Evolutionary conservation across 2,113 vertebrate species (phyloP).

Genomic region (Oostethus manadensis): DNA sequence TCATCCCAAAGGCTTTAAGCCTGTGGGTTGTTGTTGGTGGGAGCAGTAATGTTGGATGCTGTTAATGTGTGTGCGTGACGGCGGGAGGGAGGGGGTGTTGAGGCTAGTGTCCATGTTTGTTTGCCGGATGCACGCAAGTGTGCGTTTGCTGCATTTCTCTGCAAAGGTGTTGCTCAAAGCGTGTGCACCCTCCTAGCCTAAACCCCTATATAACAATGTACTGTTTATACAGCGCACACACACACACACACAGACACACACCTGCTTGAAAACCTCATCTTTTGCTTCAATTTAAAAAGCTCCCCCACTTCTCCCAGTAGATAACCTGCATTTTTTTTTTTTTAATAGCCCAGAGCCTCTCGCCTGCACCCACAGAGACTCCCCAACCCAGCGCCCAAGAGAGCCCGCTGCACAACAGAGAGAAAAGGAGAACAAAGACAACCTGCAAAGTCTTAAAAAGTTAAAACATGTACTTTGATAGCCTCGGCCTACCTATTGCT

Average conservation of each 20-base stretch:
- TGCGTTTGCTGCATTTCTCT: conserved; percentile 17
- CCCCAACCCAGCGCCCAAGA: conserved; percentile 62
- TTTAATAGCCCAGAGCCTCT: conserved; percentile 70
- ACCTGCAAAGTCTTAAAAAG: conserved; percentile 71
- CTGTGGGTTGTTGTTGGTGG: conserved; percentile 35
- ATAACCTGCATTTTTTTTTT: conserved; percentile 56
- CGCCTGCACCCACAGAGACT: conserved; percentile 66
- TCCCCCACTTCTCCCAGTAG: conserved; percentile 63
- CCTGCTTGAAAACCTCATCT: conserved; percentile 34
- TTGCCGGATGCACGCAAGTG: conserved; percentile 36
- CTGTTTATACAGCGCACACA: conserved; percentile 8
- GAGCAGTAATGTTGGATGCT: conserved; percentile 17
- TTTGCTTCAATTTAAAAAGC: conserved; percentile 68
- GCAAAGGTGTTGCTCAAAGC: conserved; percentile 8
- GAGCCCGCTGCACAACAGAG: conserved; percentile 64
- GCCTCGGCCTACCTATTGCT: conserved; percentile 69
- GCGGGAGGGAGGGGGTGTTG: conserved; percentile 17
- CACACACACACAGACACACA: conserved; percentile 33
- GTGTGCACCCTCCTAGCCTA: conserved; percentile 1
- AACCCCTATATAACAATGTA: conserved; percentile 6
- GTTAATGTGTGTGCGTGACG: conserved; percentile 37
- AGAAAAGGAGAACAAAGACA: conserved; percentile 70
- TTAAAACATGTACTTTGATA: conserved; percentile 75
- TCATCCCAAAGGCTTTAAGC: conserved; percentile 76
- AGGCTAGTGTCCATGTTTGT: conserved; percentile 40